These are phyloP conservation scores for Bhutanitis thaidina DNA, from an alignment of 2,888 invertebrate genomes.

Conservation along the genomic window DNA sequence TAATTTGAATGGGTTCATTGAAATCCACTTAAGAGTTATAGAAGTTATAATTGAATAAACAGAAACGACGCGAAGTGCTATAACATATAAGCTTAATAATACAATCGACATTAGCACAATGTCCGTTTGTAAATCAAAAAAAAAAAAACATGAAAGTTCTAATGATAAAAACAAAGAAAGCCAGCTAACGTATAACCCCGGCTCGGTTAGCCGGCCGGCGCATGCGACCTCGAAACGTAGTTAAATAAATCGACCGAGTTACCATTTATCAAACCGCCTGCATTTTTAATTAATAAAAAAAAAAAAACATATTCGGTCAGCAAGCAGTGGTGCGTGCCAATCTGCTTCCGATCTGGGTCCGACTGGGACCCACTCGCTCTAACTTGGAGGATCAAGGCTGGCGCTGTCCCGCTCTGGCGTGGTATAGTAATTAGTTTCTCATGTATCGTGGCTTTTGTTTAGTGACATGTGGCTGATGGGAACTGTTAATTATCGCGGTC, in stretches of 20 bases:
- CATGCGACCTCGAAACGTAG: constrained; percentile 36
- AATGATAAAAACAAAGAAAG: too few relatives aligned
- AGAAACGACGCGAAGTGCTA: too few relatives aligned
- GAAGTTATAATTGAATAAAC: too few relatives aligned
- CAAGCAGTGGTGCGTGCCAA: constrained; percentile 70
- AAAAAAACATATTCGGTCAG: constrained; percentile 62
- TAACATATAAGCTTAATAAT: too few relatives aligned
- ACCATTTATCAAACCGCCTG: constrained; percentile 64
- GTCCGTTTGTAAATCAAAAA: too few relatives aligned
- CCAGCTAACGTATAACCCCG: background rate
- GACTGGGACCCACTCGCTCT: constrained; percentile 36
- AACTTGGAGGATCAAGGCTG: constrained; percentile 23
- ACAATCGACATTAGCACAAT: too few relatives aligned
- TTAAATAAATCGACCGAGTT: constrained; percentile 61
- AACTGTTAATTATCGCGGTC: constrained; percentile 57
- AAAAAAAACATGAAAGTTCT: too few relatives aligned
- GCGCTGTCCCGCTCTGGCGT: constrained; percentile 35
- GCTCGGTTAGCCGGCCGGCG: constrained; percentile 13
- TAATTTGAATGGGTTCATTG: too few relatives aligned
- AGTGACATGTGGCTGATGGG: constrained; percentile 71
- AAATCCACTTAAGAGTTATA: too few relatives aligned
- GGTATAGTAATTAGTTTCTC: constrained; percentile 71
- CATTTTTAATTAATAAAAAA: constrained; percentile 74
- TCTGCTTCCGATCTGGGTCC: constrained; percentile 68
- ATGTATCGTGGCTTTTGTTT: constrained; percentile 66